Base-by-base conservation (phyloP, 2,113 vertebrate species). In the Bolborhynchus lineola region DNA sequence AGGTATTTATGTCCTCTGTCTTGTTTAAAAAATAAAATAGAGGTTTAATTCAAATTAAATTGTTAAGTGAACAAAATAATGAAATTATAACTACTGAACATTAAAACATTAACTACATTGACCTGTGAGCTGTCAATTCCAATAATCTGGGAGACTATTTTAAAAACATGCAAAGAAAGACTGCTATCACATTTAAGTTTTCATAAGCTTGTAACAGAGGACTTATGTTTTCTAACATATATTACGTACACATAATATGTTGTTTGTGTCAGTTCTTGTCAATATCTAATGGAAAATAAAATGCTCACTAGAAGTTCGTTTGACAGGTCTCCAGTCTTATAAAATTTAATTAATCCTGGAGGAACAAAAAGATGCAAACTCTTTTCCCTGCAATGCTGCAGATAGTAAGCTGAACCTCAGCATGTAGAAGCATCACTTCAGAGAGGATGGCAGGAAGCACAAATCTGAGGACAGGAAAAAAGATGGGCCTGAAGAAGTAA, bases 371-470 rank as follows among this genome's bases (percentile, higher is more conserved):
- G 67, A 24, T 11, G 11, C 2, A 57, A 64, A 16, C 0, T 1
- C 1, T 75, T 53, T 68, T 6, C 19, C 47, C 20, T 53, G 39
- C 11, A 90, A 63, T 39, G 17, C 57, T 1, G 1, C 17, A 44
- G n/a, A 84, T 28, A 64, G 12, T 2, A 72, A 29, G 23, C 33
- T 52, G 46, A 52, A 71, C 14, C n/a, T 57, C 42, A 49, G 23
- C 13, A 68, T 2, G 0, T 29, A 7, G 7, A 24, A 64, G 2
- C 6, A 53, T 60, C 53, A 55, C 33, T 24, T 33, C 44, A 72
- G 53, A 64, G 12, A 72, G 8, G 35, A 68, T 2, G 0, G 11
- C 5, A n/a, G 11, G 6, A 47, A 88, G 21, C 18, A n/a, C 0
- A 2, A 74, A 59, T 28, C n/a, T 20, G 16, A 78, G 8, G 12